Conservation (phyloP, 2,113 vertebrate species). For the Uria aalge region DNA sequence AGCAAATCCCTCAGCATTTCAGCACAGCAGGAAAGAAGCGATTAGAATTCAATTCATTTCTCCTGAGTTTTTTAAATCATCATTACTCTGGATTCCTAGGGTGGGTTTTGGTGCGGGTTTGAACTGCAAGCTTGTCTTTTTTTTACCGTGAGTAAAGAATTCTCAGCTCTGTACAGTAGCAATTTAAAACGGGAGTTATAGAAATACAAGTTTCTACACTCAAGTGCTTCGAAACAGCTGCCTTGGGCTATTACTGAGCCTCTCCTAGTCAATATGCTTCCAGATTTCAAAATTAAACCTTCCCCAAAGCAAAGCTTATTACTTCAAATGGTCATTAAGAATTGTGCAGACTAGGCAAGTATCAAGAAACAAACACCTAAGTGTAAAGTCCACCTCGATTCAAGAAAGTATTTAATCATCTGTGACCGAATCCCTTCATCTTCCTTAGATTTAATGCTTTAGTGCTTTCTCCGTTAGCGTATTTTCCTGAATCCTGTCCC, state of each 20-base stretch:
- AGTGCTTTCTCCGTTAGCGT: not conserved
- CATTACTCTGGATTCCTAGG: not conserved
- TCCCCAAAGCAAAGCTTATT: not conserved
- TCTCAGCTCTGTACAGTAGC: not conserved
- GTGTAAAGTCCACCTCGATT: not conserved
- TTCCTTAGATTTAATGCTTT: not conserved
- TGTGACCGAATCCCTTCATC: not conserved
- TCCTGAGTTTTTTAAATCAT: not conserved
- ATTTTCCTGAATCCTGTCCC: not conserved
- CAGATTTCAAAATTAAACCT: not conserved
- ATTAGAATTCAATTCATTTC: constrained; percentile 11
- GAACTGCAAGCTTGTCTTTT: not conserved
- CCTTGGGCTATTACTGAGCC: not conserved
- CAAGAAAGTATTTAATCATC: not conserved
- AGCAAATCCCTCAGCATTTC: constrained; percentile 32
- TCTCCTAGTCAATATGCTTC: not conserved
- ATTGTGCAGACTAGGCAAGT: not conserved
- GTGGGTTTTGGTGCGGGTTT: not conserved
- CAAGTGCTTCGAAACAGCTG: not conserved
- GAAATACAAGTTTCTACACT: not conserved
- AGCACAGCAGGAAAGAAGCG: not conserved
- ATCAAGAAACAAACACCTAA: not conserved
- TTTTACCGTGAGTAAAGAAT: not conserved
- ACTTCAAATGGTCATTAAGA: not conserved
- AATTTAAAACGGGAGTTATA: not conserved